Base-by-base conservation (phyloP, 2,888 invertebrate species). In the Oscheius sp. region DNA sequence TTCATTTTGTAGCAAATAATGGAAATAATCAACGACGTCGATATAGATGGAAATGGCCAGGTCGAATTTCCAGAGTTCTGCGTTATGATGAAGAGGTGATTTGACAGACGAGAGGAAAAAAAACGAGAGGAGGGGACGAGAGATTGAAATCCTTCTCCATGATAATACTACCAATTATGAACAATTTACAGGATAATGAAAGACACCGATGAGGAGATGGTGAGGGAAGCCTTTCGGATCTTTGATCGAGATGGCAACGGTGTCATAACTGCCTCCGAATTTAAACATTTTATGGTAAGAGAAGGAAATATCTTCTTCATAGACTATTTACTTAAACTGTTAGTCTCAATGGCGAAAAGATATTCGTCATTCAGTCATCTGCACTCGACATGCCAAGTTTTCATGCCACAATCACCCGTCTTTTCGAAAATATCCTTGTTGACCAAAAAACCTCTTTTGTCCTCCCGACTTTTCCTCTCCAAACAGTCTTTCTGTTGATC, bases 201-300 rank as follows among this genome's bases (percentile, higher is more conserved):
- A 47, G 78, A 78, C 22, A 78, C 78, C 17, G 80, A 77, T 65
- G 77, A 81, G 12, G 82, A 84, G 61, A 85, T 85, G 85, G 85
- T 85, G 65, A 38, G 54, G 54, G 85, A 85, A 54, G 85, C 84
- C 2, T 85, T 85, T 73, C 78, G 83, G 36, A 77, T 83, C 14
- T 77, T 77, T 68, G 77, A 77, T 56, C 66, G 71, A 17, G 77
- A 77, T 67, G 66, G 75, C 51, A 77, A 77, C 45, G 83, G 83
- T 2, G 75, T 77, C 38, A 83, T 82, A 47, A 83, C 82, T 0
- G 81, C 82, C 30, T 74, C 78, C 49, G 82, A 82, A 70, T 81
- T 82, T 68, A 80, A 77, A 47, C 69, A 81, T 51, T 82, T 82
- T 67, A 82, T 82, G 82, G 78, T 77, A 47, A 47, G 64, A 14